phyloP scores from a whole-genome alignment of 2,888 invertebrate species.

The Cephus runcator region DNA sequence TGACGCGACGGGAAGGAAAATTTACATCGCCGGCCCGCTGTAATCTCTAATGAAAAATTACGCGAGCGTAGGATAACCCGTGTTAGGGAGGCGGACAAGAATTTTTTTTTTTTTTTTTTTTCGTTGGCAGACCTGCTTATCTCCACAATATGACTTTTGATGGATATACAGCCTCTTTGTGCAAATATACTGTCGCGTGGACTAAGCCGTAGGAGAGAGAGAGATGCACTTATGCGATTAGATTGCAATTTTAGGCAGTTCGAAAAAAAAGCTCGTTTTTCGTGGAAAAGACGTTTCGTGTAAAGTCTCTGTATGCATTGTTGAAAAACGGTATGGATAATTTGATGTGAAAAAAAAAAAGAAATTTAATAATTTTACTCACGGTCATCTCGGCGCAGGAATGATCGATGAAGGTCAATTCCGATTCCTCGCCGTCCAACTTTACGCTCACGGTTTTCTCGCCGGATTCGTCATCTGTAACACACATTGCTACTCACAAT shows the following conservation, averaged over 20 bases:
- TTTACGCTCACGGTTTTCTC: conserved; percentile 92
- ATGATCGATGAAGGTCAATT: conserved; percentile 90
- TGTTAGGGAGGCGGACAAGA: background rate
- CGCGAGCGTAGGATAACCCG: background rate
- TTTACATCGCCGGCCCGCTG: background rate
- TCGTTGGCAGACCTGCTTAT: background rate
- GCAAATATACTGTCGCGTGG: background rate
- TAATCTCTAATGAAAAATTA: background rate
- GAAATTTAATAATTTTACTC: conserved; percentile 63
- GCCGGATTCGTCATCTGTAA: conserved; percentile 91
- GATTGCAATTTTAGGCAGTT: background rate
- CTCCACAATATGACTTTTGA: background rate
- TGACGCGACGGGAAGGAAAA: background rate
- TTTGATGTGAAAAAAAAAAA: background rate
- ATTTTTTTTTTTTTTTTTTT: background rate
- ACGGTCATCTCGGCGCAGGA: conserved; percentile 92
- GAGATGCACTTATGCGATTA: too few species aligned
- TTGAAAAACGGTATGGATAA: background rate
- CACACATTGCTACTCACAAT: conserved; percentile 29
- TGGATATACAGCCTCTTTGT: background rate
- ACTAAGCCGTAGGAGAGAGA: background rate
- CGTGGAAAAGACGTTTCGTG: background rate
- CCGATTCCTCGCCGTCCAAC: conserved; percentile 88
- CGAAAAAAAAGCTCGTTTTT: background rate
- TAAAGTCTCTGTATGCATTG: background rate